A percentile compares a stretch with the other conserved stretches of the same genome.
Evolutionary conservation across 2,888 invertebrate genomes (phyloP).

Genomic region (Orchesella flavescens): DNA sequence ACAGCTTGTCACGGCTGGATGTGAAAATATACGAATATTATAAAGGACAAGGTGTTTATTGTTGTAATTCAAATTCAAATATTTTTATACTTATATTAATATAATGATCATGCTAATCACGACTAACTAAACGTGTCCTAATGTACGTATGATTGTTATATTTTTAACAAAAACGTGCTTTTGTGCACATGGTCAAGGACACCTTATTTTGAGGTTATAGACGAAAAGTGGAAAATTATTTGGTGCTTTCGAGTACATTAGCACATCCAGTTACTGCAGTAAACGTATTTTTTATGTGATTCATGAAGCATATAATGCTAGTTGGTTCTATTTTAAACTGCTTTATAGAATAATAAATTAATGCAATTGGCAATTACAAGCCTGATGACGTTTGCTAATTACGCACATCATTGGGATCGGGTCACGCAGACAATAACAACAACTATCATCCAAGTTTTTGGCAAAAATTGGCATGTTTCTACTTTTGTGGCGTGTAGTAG

Average conservation of each 20-base stretch:
- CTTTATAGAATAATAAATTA: conserved; percentile 8
- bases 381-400: conserved; percentile 32
- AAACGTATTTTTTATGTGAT: not conserved
- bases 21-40: no score
- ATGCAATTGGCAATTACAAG: conserved; percentile 21
- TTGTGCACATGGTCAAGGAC: conserved; percentile 50
- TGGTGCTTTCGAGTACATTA: not conserved
- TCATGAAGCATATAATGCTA: not conserved
- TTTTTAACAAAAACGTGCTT: conserved; percentile 6
- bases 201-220: not conserved
- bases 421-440: conserved; percentile 28
- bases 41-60: no score
- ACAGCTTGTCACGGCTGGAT: no score
- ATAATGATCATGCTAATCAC: conserved; percentile 41
- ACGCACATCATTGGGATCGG: conserved; percentile 38
- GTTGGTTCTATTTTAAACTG: not conserved
- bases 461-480: no score
- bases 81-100: not conserved
- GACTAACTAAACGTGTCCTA: not conserved
- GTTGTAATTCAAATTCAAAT: no score
- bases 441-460: not conserved
- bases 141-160: not conserved
- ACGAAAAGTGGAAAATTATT: not conserved
- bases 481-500: no score
- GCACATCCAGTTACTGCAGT: not conserved